These are phyloP conservation scores for Apeltes quadracus DNA, from an alignment of 2,113 vertebrate genomes.

Conservation along the genomic window DNA sequence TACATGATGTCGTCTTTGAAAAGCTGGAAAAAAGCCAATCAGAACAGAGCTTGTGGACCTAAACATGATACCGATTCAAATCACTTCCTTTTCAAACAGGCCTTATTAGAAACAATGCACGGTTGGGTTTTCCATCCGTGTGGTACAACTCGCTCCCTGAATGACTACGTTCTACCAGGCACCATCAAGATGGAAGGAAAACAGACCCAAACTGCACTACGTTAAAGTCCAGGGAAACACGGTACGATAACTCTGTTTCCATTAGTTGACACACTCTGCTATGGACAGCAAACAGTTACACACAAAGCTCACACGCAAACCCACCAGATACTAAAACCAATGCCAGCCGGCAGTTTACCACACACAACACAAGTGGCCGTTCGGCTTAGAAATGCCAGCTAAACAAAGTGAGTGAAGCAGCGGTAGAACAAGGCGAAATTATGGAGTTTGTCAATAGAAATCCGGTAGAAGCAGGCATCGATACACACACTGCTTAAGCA, in stretches of 20 bases:
- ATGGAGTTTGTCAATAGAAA: too few species aligned
- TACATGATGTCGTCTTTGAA: constrained; percentile 99
- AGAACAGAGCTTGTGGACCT: not conserved
- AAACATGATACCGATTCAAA: not conserved
- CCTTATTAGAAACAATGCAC: not conserved
- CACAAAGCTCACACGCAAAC: not conserved
- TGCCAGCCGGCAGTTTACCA: too few species aligned
- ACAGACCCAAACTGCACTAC: not conserved
- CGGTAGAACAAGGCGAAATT: not conserved
- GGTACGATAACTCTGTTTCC: not conserved
- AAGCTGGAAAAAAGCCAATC: constrained; percentile 80
- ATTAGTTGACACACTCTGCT: not conserved
- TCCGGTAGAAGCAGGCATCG: too few species aligned
- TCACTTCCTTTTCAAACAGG: not conserved
- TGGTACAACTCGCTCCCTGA: not conserved
- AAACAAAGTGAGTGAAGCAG: not conserved
- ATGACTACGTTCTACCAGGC: not conserved
- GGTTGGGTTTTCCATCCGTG: not conserved
- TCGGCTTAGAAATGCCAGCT: not conserved
- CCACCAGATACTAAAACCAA: not conserved
- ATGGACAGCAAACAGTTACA: not conserved
- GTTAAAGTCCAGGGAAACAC: not conserved
- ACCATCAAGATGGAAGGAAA: not conserved
- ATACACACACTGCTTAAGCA: not conserved
- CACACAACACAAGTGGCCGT: too few species aligned